Evolutionary conservation across 2,797 vertebrate species (phyloP), one percentile per base, ranked within the genome.

Genomic region (Cyprinella venusta): DNA sequence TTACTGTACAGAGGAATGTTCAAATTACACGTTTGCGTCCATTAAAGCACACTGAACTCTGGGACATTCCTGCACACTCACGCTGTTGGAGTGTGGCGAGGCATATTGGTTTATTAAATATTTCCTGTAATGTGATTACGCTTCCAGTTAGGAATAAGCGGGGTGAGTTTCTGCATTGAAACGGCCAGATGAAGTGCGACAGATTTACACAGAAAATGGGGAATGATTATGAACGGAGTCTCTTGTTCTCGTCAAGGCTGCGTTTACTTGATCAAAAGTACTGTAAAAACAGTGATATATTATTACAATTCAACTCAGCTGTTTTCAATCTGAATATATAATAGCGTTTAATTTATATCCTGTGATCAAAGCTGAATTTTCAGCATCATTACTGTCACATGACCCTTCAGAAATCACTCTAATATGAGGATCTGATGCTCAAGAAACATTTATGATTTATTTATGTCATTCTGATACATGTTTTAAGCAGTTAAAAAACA

Each of bases 1-100:
- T 42, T 24, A 42, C 40, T 76, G 54, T 63, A 76, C 54, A 30
- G 38, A 76, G 15, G 36, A 56, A 56, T 61, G 36, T 59, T 59
- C 36, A 38, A 40, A 16, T 18, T 1, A 40, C 33, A 56, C 12
- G 4, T 75, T 56, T 24, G 56, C 56, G 61, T 61, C 54, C 0
- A 24, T 56, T 38, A 54, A 38, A 38, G 12, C 71, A 50, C 6
- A 19, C 40, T 24, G 16, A 33, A 48, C 5, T 63, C 12, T 38
- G 30, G 30, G 13, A 12, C 33, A 5, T 7, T 36, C 48, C 24
- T 79, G 68, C 59, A 67, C 50, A 70, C 21, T 4, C 6, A 19
- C 21, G 16, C 45, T 15, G 30, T 10, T 50, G 7, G 7, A 15
- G 21, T n/a, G n/a, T 4, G 19, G 45, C 12, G 69, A 72, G 30